Evolutionary conservation across 2,113 vertebrate species (phyloP).

Genomic region (Lasiurus borealis): DNA sequence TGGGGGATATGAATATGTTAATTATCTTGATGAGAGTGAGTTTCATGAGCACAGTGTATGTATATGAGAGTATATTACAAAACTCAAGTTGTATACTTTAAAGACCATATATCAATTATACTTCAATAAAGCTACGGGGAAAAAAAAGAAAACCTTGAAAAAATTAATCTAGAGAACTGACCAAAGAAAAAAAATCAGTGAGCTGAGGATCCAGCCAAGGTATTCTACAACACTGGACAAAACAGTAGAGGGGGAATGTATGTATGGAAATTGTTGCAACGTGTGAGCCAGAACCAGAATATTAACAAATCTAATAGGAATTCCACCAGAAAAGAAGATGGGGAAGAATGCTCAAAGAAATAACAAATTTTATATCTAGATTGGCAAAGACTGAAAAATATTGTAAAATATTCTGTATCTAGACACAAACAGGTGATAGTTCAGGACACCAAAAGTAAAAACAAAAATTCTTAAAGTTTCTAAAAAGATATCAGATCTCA

Average conservation of each 20-base stretch:
- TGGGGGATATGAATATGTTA: background rate
- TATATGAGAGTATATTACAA: background rate
- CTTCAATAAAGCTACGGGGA: background rate
- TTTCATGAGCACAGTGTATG: background rate
- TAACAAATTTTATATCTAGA: background rate
- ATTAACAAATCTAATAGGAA: background rate
- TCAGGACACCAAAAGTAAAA: background rate
- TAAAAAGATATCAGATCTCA: background rate
- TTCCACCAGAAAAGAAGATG: background rate
- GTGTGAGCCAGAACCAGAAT: background rate
- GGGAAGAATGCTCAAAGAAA: background rate
- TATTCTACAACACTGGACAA: background rate
- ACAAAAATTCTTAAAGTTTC: background rate
- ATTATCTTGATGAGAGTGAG: background rate
- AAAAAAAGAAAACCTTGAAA: background rate
- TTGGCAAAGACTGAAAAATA: background rate
- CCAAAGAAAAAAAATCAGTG: conserved; percentile 16
- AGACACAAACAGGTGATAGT: background rate
- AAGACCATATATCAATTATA: background rate
- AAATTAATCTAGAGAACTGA: background rate
- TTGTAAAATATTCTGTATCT: background rate
- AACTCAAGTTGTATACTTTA: background rate
- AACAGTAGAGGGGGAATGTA: background rate
- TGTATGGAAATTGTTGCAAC: background rate
- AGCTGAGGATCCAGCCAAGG: background rate